Conservation (phyloP, 2,797 vertebrate species). For the Anabas testudineus region DNA sequence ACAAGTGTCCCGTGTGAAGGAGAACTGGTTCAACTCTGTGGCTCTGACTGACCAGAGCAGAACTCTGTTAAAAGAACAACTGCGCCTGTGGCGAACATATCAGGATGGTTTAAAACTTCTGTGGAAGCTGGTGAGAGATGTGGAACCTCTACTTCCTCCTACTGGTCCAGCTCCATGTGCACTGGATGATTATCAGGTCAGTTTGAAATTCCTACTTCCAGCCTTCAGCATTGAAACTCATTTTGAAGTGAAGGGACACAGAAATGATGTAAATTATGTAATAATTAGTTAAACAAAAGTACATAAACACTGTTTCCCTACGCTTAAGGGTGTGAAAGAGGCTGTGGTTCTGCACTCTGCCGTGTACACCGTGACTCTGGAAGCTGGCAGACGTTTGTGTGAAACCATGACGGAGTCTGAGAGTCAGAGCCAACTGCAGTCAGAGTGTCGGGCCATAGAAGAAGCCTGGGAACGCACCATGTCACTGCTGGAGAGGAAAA, state of each 20-base stretch:
- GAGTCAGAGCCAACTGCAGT: slow-evolving; percentile 70
- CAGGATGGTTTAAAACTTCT: slow-evolving; percentile 73
- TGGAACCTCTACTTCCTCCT: slow-evolving; percentile 74
- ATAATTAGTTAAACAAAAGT: background rate
- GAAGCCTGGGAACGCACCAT: slow-evolving; percentile 82
- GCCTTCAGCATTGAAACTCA: background rate
- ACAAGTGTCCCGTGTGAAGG: slow-evolving; percentile 77
- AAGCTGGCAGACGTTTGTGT: slow-evolving; percentile 79
- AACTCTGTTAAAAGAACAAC: slow-evolving; percentile 57
- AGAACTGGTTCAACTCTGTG: slow-evolving; percentile 83
- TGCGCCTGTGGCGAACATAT: slow-evolving; percentile 83
- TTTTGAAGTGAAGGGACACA: too few relatives aligned
- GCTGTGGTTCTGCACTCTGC: slow-evolving; percentile 76
- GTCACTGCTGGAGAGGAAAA: slow-evolving; percentile 74
- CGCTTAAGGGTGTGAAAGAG: slow-evolving; percentile 80
- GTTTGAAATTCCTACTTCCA: background rate
- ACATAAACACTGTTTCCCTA: background rate
- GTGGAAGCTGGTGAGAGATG: slow-evolving; percentile 75
- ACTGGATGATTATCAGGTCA: slow-evolving; percentile 80
- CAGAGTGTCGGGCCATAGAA: slow-evolving; percentile 81
- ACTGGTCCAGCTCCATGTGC: slow-evolving; percentile 70
- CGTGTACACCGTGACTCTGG: slow-evolving; percentile 78
- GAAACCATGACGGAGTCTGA: slow-evolving; percentile 50
- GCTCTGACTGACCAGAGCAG: slow-evolving; percentile 71
- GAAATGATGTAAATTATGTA: background rate